phyloP scores from a whole-genome alignment of 2,113 vertebrate genomes.

The Oncorhynchus keta region DNA sequence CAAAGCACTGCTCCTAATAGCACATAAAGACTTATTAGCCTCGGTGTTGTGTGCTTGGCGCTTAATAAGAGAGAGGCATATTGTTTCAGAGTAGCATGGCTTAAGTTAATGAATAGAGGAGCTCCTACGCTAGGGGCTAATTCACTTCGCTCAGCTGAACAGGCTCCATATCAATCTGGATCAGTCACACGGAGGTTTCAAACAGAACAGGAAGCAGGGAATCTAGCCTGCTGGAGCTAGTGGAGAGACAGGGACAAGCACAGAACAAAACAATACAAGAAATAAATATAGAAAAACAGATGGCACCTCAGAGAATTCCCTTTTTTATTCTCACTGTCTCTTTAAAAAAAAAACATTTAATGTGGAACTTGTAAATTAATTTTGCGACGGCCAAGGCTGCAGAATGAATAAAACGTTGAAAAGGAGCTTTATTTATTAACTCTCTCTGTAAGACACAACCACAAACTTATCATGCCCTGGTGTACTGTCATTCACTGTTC shows the following conservation, averaged over 20 bases:
- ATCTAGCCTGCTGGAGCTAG: neutral
- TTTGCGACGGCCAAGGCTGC: no score
- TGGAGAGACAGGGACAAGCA: slow-evolving; percentile 32
- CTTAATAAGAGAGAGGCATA: slow-evolving; percentile 69
- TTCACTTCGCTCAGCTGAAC: slow-evolving; percentile 63
- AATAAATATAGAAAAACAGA: slow-evolving; percentile 3
- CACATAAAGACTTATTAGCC: slow-evolving; percentile 74
- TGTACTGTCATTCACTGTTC: slow-evolving; percentile 67
- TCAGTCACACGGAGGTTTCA: slow-evolving; percentile 56
- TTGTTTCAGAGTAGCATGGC: slow-evolving; percentile 67
- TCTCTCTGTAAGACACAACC: slow-evolving; percentile 40
- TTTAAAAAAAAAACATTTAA: no score
- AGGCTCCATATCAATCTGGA: slow-evolving; percentile 64
- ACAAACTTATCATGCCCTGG: slow-evolving; percentile 50
- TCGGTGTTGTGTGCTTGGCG: slow-evolving; percentile 40
- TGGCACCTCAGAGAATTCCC: slow-evolving; percentile 12
- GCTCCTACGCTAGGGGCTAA: slow-evolving; percentile 59
- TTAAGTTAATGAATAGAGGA: slow-evolving; percentile 72
- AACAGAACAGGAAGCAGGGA: slow-evolving; percentile 40
- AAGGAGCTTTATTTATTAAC: slow-evolving; percentile 34
- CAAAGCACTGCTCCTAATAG: slow-evolving; percentile 61
- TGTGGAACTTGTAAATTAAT: no score
- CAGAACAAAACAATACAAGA: slow-evolving; percentile 13
- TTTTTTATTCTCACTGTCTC: neutral
- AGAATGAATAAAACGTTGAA: slow-evolving; percentile 11